These are phyloP conservation scores for Falcaria lacertinaria DNA, from an alignment of 2,888 invertebrate genomes.

Conservation along the genomic window DNA sequence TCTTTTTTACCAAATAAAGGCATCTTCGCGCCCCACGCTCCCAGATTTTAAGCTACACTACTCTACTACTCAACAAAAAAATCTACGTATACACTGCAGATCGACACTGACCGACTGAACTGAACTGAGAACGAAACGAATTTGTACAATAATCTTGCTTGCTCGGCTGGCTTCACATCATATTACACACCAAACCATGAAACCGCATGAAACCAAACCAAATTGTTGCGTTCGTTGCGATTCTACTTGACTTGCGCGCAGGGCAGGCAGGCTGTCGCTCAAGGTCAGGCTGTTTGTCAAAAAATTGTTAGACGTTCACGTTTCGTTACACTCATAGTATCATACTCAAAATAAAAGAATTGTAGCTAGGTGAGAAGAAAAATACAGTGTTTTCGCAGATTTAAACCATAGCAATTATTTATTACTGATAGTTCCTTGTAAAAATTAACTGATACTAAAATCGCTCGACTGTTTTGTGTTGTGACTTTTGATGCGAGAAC, in stretches of 20 bases:
- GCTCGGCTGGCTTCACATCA: slow-evolving; percentile 30
- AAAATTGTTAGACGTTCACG: slow-evolving; percentile 40
- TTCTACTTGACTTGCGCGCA: slow-evolving; percentile 47
- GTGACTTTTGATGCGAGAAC: no score
- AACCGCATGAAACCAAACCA: no score
- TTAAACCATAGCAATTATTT: no score
- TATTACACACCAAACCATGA: slow-evolving; percentile 17
- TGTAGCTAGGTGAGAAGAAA: no score
- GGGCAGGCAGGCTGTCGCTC: no score
- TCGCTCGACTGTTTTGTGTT: no score
- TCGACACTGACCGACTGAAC: slow-evolving; percentile 35
- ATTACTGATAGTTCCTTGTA: no score
- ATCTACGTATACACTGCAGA: slow-evolving; percentile 53
- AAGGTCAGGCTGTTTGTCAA: slow-evolving; percentile 62
- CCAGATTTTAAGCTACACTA: slow-evolving; percentile 34
- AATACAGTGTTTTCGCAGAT: no score
- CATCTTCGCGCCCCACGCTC: slow-evolving; percentile 81
- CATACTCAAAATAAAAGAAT: no score
- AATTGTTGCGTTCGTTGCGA: no score
- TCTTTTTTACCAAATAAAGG: slow-evolving; percentile 95
- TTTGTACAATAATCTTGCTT: slow-evolving; percentile 35
- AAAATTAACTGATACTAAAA: no score
- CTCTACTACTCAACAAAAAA: slow-evolving; percentile 42
- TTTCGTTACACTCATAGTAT: slow-evolving; percentile 27
- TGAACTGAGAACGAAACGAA: no score